Evolutionary conservation across 1,140 invertebrate species (phyloP).

Genomic region (Pogonus chalceus): DNA sequence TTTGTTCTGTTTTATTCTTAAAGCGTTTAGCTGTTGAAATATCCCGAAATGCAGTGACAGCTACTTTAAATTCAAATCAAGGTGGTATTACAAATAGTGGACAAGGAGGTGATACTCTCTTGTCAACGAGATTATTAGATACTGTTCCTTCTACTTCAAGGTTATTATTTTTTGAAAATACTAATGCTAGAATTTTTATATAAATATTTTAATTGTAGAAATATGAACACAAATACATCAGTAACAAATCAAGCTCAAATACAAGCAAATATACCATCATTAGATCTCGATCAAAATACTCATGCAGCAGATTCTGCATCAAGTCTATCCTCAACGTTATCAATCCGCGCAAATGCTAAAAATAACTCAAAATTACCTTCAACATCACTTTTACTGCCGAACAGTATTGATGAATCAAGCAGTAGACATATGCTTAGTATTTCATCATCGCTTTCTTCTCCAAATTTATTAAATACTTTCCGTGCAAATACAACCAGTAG

Average conservation of each 20-base stretch:
- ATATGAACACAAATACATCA: not conserved
- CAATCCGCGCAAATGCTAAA: not conserved
- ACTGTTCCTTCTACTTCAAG: conserved; percentile 16
- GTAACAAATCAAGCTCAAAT: not conserved
- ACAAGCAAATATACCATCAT: conserved; percentile 7
- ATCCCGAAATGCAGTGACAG: conserved; percentile 51
- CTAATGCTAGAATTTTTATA: conserved; percentile 1
- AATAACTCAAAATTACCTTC: not conserved
- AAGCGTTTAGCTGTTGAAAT: conserved; percentile 62
- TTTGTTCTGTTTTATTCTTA: conserved; percentile 23
- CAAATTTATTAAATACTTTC: conserved; percentile 30
- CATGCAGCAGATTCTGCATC: not conserved
- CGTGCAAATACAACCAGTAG: conserved; percentile 34
- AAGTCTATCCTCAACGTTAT: not conserved
- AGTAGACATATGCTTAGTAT: conserved; percentile 23
- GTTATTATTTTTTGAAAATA: no score
- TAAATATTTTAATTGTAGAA: not conserved
- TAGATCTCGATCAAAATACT: not conserved
- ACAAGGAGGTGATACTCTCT: conserved; percentile 12
- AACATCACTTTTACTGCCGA: not conserved
- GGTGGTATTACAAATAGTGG: not conserved
- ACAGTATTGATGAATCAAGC: not conserved
- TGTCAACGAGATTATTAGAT: not conserved
- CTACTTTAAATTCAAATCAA: conserved; percentile 34
- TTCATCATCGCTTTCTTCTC: conserved; percentile 31